Evolutionary conservation across 2,797 vertebrate species (phyloP).

Genomic region (Pygocentrus nattereri): DNA sequence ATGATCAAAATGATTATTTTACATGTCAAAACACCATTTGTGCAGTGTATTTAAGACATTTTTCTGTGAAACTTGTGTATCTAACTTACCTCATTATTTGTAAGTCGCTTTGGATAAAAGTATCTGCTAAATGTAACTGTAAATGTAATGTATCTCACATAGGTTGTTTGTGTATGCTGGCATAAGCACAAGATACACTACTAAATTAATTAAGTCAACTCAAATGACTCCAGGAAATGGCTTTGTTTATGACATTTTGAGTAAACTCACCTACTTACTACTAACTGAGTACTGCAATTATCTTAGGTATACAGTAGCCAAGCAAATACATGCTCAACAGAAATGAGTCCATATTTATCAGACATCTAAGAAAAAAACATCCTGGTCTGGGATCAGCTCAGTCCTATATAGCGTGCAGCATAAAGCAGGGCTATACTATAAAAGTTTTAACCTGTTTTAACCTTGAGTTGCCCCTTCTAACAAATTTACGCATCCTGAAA

Average conservation of each 20-base stretch:
- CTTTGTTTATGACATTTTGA: constrained; percentile 5
- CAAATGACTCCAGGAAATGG: neutral
- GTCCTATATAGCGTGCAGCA: neutral
- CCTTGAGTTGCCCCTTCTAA: no score
- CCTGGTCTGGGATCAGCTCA: neutral
- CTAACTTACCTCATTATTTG: no score
- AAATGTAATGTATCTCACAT: no score
- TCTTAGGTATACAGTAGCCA: neutral
- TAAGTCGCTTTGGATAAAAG: no score
- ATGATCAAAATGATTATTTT: no score
- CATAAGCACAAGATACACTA: neutral
- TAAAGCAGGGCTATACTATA: no score
- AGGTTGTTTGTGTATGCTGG: neutral
- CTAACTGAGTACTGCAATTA: neutral
- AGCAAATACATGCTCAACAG: neutral
- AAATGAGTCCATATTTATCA: neutral
- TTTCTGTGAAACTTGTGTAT: no score
- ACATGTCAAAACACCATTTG: no score
- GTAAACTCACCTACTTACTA: constrained; percentile 10
- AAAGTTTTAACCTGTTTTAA: no score
- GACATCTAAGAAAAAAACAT: neutral
- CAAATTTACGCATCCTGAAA: no score
- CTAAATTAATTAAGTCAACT: neutral
- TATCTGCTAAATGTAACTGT: no score
- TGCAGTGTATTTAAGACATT: neutral